Percentiles rank a stretch among this genome's conserved stretches.
Conservation (phyloP, 1,140 invertebrate genomes). For the Lucilia cuprina region DNA sequence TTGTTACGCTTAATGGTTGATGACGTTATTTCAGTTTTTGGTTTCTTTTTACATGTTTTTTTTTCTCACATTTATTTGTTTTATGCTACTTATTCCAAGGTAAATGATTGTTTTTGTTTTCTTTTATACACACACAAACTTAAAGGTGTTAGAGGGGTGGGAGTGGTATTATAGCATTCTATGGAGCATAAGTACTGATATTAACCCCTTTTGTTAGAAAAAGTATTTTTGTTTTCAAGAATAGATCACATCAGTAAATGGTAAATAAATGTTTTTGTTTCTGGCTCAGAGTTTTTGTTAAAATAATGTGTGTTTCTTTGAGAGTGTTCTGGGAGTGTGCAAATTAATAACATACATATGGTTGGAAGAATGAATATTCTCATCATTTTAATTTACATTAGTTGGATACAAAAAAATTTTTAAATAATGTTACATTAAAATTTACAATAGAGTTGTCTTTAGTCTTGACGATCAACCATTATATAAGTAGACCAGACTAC, state of each 20-base stretch:
- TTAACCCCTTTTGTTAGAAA: neutral
- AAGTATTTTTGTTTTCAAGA: neutral
- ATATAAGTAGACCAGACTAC: too few species aligned
- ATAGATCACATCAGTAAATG: neutral
- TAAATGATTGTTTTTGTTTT: too few species aligned
- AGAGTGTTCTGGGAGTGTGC: neutral
- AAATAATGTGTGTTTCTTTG: neutral
- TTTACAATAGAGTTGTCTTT: too few species aligned
- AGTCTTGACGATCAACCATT: too few species aligned
- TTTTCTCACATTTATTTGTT: too few species aligned
- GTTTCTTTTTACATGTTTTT: neutral
- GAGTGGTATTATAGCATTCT: too few species aligned
- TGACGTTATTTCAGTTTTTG: neutral
- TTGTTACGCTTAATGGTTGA: slow-evolving; percentile 32
- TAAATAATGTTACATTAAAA: too few species aligned
- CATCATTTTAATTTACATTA: neutral
- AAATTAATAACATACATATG: slow-evolving; percentile 6
- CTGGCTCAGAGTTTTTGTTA: neutral
- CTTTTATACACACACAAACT: too few species aligned
- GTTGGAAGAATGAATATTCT: neutral
- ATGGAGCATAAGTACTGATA: too few species aligned
- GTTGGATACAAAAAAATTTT: too few species aligned
- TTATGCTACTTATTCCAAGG: too few species aligned
- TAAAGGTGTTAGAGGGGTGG: too few species aligned
- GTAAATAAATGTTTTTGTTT: neutral